A percentile compares a stretch with the other conserved stretches of the same genome.
Conservation (phyloP, 2,888 invertebrate species). For the Amphimallon solstitiale region DNA sequence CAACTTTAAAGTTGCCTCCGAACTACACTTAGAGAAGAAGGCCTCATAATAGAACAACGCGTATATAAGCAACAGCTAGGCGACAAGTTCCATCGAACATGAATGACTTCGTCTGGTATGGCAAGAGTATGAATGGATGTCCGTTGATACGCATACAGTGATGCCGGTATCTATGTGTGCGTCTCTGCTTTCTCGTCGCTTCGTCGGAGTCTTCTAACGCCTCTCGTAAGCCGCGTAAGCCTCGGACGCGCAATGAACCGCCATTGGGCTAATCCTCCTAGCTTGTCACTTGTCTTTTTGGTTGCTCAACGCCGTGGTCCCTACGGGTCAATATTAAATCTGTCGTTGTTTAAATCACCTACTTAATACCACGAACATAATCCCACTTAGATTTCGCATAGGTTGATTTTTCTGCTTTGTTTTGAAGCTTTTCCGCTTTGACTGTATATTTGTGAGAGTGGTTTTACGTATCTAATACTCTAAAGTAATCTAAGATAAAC, state of each 20-base stretch:
- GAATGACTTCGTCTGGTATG: constrained; percentile 31
- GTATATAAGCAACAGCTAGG: constrained; percentile 28
- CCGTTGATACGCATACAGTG: constrained; percentile 17
- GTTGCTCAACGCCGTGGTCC: constrained; percentile 19
- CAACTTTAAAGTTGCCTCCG: constrained; percentile 14
- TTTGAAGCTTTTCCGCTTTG: neutral
- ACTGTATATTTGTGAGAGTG: neutral
- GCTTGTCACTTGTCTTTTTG: constrained; percentile 50
- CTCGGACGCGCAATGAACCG: constrained; percentile 48
- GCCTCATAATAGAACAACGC: constrained; percentile 11
- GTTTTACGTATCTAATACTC: neutral
- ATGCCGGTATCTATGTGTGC: neutral
- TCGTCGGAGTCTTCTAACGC: constrained; percentile 32
- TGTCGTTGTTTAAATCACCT: constrained; percentile 43
- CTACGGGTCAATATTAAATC: constrained; percentile 48
- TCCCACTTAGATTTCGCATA: constrained; percentile 34
- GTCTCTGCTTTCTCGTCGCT: constrained; percentile 6
- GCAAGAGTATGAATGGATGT: constrained; percentile 27
- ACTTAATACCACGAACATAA: constrained; percentile 35
- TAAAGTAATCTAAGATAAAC: too few relatives aligned
- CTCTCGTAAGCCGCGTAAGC: constrained; percentile 45
- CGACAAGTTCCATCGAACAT: constrained; percentile 31
- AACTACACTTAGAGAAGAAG: constrained; percentile 3
- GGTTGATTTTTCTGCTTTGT: constrained; percentile 16
- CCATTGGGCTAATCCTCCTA: constrained; percentile 48